Percentiles rank a stretch among this genome's conserved stretches.
phyloP scores from a whole-genome alignment of 2,888 invertebrate genomes.

The Apeira syringaria region DNA sequence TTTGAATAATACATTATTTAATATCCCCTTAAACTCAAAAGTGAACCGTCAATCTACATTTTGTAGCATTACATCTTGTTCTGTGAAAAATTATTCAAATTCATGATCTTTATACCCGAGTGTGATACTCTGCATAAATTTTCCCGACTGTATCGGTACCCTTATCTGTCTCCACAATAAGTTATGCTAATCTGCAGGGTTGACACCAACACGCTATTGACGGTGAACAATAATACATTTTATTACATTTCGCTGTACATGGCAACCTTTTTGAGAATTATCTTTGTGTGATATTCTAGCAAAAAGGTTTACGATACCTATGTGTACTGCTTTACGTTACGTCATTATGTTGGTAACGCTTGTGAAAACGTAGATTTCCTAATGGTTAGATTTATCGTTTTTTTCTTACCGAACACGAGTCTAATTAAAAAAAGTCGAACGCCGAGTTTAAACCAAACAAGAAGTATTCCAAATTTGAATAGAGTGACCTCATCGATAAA shows the following conservation, averaged over 20 bases:
- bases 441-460: conserved; percentile 12
- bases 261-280: too few relatives aligned
- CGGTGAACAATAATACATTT: conserved; percentile 37
- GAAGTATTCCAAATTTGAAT: conserved; percentile 20
- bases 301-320: too few relatives aligned
- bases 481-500: conserved; percentile 23
- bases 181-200: conserved; percentile 40
- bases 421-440: not conserved
- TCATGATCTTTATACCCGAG: conserved; percentile 4
- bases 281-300: too few relatives aligned
- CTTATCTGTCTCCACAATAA: conserved; percentile 36
- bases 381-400: not conserved
- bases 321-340: too few relatives aligned
- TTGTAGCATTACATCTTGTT: not conserved
- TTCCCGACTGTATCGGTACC: conserved; percentile 9
- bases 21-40: too few relatives aligned
- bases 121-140: conserved; percentile 8
- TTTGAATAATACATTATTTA: too few relatives aligned
- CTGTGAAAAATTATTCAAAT: conserved; percentile 5
- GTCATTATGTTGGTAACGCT: not conserved
- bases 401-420: not conserved
- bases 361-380: not conserved
- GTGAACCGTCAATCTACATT: not conserved
- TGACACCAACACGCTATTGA: conserved; percentile 27
- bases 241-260: too few relatives aligned